Evolutionary conservation across 2,888 invertebrate genomes (phyloP), one percentile per base, ranked within the genome.

Genomic region (Scotopteryx bipunctaria): DNA sequence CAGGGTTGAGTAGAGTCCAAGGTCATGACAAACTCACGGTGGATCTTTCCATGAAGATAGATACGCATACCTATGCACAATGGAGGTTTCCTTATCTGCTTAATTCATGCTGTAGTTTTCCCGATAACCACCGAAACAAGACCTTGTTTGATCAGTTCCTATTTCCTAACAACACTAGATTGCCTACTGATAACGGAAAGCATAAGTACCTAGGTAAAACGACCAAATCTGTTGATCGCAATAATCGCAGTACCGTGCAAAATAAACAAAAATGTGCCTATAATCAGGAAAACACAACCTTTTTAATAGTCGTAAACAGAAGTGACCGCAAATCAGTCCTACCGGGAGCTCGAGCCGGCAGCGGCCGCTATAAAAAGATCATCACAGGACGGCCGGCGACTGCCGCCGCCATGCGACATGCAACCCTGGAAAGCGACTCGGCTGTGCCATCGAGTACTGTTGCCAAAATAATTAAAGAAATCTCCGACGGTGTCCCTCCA

Each of bases 391-490:
- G 81, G 81, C 76, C 80, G 78, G 76, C 79, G 80, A 76, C 81
- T 80, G 77, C 81, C 76, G 77, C 79, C 75, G 77, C 80, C 76
- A 82, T 77, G 86, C 88, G 89, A 89, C 89, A 85, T 82, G 82
- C 88, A 89, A 90, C 91, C 91, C 90, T 90, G 91, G 90, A 90
- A 87, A 90, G 79, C 86, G 86, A 85, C 82, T 85, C 86, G 83
- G 77, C 89, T 85, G 84, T 88, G 88, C 91, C 89, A 90, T 84
- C 88, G 84, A 83, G 89, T 90, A 89, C 91, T 91, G 91, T 92
- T 94, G 94, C 94, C 94, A 94, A 94, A 94, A 94, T 93, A 93
- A 94, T 94, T 94, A 93, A 93, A 93, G 93, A 92, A 93, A 93
- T 92, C 92, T 91, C 91, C 91, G 90, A 81, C 88, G 84, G 81